Percentiles rank a stretch among this genome's conserved stretches.
Conservation (phyloP, 2,113 vertebrate genomes). For the Glareola pratincola region DNA sequence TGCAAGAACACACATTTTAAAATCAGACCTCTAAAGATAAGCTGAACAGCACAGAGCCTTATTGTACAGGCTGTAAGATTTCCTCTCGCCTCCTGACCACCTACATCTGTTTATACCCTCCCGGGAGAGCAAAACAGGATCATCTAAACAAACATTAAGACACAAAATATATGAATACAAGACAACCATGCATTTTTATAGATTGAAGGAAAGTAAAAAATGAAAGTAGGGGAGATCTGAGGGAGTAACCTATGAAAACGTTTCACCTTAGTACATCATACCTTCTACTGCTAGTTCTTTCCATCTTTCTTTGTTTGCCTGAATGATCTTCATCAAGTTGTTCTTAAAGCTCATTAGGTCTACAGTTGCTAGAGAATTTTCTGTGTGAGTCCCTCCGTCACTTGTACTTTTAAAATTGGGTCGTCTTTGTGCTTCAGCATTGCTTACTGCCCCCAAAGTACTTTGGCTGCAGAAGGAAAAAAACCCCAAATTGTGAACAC, state of each 20-base stretch:
- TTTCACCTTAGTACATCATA: slow-evolving; percentile 33
- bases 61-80: not conserved
- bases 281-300: slow-evolving; percentile 92
- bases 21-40: not conserved
- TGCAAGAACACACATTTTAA: not conserved
- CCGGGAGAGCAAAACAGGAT: not conserved
- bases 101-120: not conserved
- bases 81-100: not conserved
- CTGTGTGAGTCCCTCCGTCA: slow-evolving; percentile 69
- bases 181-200: not conserved
- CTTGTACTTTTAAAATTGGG: slow-evolving; percentile 74
- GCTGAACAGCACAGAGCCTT: not conserved
- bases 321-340: slow-evolving; percentile 86
- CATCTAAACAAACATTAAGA: not conserved
- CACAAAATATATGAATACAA: not conserved
- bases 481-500: not conserved
- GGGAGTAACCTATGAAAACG: not conserved
- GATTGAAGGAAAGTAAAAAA: not conserved
- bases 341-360: slow-evolving; percentile 83
- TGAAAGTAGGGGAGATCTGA: not conserved
- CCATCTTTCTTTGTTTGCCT: slow-evolving; percentile 93
- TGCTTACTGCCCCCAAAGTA: slow-evolving; percentile 28
- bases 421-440: slow-evolving; percentile 67
- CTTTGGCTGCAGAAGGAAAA: slow-evolving; percentile 40
- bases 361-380: slow-evolving; percentile 86